Evolutionary conservation across 2,888 invertebrate genomes (phyloP).

Genomic region (Lasioglossum figueresi): DNA sequence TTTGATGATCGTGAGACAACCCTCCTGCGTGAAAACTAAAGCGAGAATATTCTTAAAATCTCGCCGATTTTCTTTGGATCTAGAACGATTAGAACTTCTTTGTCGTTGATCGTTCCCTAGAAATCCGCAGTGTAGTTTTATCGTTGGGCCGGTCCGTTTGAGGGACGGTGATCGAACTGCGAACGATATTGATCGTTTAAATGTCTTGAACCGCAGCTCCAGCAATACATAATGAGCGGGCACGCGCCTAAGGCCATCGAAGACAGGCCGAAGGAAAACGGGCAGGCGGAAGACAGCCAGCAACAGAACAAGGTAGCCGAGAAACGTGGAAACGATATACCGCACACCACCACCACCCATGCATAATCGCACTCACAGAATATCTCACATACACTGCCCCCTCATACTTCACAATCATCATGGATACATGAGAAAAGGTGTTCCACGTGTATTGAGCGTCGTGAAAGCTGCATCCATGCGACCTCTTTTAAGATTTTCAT

Average conservation of each 20-base stretch:
- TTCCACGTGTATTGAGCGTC: conserved; percentile 67
- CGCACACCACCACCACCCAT: conserved; percentile 38
- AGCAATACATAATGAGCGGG: conserved; percentile 92
- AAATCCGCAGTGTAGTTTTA: not conserved
- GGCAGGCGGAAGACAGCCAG: conserved; percentile 88
- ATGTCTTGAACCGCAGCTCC: conserved; percentile 86
- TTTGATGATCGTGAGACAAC: not conserved
- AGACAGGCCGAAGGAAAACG: conserved; percentile 92
- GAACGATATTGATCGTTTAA: not conserved
- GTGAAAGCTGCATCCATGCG: conserved; percentile 69
- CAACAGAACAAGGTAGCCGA: conserved; percentile 85
- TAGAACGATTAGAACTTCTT: not conserved
- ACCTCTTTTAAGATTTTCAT: conserved; percentile 51
- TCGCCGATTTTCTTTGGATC: not conserved
- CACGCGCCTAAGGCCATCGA: conserved; percentile 86
- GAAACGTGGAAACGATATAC: conserved; percentile 39
- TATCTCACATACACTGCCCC: conserved; percentile 64
- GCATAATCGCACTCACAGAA: conserved; percentile 59
- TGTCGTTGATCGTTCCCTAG: not conserved
- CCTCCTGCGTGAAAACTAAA: not conserved
- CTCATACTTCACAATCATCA: conserved; percentile 70
- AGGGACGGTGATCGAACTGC: not conserved
- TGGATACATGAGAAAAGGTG: conserved; percentile 62
- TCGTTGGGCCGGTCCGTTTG: not conserved
- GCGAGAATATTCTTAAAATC: not conserved